Conservation (phyloP, 2,797 vertebrate genomes). For the Sebastes nivosus region DNA sequence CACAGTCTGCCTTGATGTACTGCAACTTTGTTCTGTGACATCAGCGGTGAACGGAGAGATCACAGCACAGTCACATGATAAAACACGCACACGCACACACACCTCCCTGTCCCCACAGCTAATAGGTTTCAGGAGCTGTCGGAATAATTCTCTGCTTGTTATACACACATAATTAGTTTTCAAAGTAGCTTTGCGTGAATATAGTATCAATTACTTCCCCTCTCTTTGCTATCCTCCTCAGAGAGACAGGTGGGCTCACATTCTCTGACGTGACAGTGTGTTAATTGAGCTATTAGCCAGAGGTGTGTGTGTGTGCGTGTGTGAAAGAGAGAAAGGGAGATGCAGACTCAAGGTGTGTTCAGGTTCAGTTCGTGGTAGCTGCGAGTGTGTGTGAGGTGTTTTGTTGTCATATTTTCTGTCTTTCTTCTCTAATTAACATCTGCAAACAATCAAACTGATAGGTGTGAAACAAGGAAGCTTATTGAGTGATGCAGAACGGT, state of each 20-base stretch:
- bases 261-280: conserved; percentile 69
- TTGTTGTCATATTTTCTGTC: conserved; percentile 3
- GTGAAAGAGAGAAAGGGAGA: conserved; percentile 5
- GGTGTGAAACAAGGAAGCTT: background rate
- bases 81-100: background rate
- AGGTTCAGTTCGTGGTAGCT: background rate
- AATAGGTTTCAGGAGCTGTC: conserved; percentile 64
- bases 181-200: conserved; percentile 72
- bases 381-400: conserved; percentile 16
- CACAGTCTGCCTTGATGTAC: background rate
- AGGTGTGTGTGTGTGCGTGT: conserved; percentile 37
- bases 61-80: conserved; percentile 11
- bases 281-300: conserved; percentile 75
- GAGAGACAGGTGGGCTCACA: conserved; percentile 61
- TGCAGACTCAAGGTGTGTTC: conserved; percentile 17
- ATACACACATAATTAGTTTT: conserved; percentile 81
- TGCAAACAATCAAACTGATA: conserved; percentile 12
- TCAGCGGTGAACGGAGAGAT: conserved; percentile 16
- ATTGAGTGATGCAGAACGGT: background rate
- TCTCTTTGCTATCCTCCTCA: conserved; percentile 52
- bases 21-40: conserved; percentile 5
- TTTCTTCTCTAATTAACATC: conserved; percentile 20
- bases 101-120: conserved; percentile 10
- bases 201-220: conserved; percentile 76
- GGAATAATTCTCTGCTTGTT: conserved; percentile 75